Conservation (phyloP, 2,797 vertebrate species). For the Cynodonichthys magdalenae region DNA sequence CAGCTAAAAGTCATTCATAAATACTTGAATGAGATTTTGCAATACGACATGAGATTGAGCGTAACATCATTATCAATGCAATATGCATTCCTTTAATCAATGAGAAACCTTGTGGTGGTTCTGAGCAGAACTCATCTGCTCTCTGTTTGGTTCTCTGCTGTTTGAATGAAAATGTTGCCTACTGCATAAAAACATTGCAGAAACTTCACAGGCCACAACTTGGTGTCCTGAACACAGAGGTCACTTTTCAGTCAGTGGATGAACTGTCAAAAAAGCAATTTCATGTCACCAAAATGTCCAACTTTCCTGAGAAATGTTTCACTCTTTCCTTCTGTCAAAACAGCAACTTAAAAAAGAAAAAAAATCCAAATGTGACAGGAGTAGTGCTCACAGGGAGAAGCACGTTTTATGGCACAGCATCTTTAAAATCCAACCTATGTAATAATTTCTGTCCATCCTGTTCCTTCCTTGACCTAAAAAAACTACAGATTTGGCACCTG, state of each 20-base stretch:
- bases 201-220: slow-evolving; percentile 11
- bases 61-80: too few species aligned
- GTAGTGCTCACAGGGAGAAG: slow-evolving; percentile 32
- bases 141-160: too few species aligned
- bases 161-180: too few species aligned
- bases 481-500: slow-evolving; percentile 37
- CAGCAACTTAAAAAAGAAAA: slow-evolving; percentile 23
- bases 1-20: too few species aligned
- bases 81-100: too few species aligned
- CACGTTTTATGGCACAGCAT: slow-evolving; percentile 3
- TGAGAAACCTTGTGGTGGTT: too few species aligned
- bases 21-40: too few species aligned
- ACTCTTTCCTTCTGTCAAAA: slow-evolving; percentile 17
- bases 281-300: slow-evolving; percentile 19
- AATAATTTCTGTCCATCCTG: not conserved
- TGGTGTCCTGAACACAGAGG: slow-evolving; percentile 10
- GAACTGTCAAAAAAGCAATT: slow-evolving; percentile 32
- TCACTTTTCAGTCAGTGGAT: slow-evolving; percentile 30
- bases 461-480: slow-evolving; percentile 9
- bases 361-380: slow-evolving; percentile 39
- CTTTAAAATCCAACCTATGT: slow-evolving; percentile 10
- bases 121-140: too few species aligned
- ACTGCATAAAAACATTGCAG: not conserved
- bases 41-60: too few species aligned
- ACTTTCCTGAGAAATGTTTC: slow-evolving; percentile 23